Percentiles rank a stretch among this genome's conserved stretches.
Evolutionary conservation across 2,113 vertebrate genomes (phyloP).

Genomic region (Argyrosomus japonicus): DNA sequence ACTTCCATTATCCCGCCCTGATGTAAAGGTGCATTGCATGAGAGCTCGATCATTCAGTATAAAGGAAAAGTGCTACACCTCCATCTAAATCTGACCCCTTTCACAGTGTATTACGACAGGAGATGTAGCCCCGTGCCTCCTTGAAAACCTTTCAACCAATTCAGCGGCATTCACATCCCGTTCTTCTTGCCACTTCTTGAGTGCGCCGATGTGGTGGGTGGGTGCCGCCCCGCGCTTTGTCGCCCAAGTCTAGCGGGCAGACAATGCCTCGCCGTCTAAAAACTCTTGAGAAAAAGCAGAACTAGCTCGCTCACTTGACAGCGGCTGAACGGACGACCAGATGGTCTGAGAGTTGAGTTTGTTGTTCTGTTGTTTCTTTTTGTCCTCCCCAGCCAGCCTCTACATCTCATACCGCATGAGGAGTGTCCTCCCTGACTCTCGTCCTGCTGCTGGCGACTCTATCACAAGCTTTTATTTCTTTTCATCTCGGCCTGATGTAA

Average conservation of each 20-base stretch:
- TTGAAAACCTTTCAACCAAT: constrained; percentile 57
- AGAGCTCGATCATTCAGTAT: constrained; percentile 15
- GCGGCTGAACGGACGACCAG: constrained; percentile 43
- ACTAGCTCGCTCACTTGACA: constrained; percentile 47
- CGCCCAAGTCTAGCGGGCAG: constrained; percentile 21
- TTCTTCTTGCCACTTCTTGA: constrained; percentile 15
- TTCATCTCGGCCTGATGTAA: constrained; percentile 10
- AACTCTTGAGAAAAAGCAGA: constrained; percentile 24
- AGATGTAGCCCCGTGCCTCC: neutral
- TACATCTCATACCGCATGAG: neutral
- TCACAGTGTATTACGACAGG: constrained; percentile 5
- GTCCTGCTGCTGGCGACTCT: neutral
- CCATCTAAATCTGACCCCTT: constrained; percentile 21
- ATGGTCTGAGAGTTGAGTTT: neutral
- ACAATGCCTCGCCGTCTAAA: constrained; percentile 51
- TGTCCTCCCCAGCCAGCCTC: neutral
- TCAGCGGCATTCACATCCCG: constrained; percentile 25
- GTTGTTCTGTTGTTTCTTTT: neutral
- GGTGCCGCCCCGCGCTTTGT: constrained; percentile 39
- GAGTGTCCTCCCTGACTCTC: neutral
- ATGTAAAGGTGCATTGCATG: constrained; percentile 14
- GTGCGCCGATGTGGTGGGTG: constrained; percentile 25
- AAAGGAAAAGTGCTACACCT: neutral
- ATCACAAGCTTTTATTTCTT: constrained; percentile 16
- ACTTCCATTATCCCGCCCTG: constrained; percentile 20